Evolutionary conservation across 2,888 invertebrate species (phyloP).

Genomic region (Timema podura): DNA sequence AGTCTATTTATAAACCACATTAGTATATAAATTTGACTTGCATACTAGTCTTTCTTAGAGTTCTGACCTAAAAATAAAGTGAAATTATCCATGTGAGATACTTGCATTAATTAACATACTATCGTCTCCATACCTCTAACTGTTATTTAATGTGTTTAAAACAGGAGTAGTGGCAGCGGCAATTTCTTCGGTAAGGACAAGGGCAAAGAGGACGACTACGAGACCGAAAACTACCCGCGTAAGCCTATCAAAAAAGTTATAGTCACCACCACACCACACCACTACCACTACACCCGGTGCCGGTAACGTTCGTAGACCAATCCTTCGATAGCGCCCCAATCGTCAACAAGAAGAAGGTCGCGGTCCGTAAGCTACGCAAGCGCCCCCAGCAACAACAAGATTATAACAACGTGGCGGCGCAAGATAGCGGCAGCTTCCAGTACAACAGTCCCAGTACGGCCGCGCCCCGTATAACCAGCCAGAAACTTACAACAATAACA

Average conservation of each 20-base stretch:
- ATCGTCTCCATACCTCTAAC: too few relatives aligned
- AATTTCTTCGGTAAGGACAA: constrained; percentile 68
- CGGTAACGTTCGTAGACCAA: constrained; percentile 33
- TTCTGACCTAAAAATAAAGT: too few relatives aligned
- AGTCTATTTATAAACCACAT: too few relatives aligned
- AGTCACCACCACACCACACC: constrained; percentile 35
- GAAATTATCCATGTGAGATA: too few relatives aligned
- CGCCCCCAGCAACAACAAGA: constrained; percentile 40
- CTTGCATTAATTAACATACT: too few relatives aligned
- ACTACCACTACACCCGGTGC: constrained; percentile 39
- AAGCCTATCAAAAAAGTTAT: constrained; percentile 43
- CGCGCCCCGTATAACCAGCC: constrained; percentile 18
- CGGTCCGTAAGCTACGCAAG: constrained; percentile 40
- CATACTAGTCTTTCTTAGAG: too few relatives aligned
- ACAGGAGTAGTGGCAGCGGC: constrained; percentile 61
- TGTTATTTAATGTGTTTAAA: too few relatives aligned
- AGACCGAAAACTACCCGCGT: constrained; percentile 42
- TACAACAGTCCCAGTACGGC: constrained; percentile 22
- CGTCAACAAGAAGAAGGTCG: constrained; percentile 31
- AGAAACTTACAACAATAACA: constrained; percentile 26
- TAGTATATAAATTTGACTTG: too few relatives aligned
- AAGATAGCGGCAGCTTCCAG: constrained; percentile 24
- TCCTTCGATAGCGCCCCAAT: constrained; percentile 17
- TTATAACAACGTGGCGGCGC: constrained; percentile 6
- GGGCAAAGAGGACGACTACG: constrained; percentile 54